Percentiles rank a stretch among this genome's conserved stretches.
phyloP scores from a whole-genome alignment of 2,888 invertebrate species.

The Atethmia centrago region DNA sequence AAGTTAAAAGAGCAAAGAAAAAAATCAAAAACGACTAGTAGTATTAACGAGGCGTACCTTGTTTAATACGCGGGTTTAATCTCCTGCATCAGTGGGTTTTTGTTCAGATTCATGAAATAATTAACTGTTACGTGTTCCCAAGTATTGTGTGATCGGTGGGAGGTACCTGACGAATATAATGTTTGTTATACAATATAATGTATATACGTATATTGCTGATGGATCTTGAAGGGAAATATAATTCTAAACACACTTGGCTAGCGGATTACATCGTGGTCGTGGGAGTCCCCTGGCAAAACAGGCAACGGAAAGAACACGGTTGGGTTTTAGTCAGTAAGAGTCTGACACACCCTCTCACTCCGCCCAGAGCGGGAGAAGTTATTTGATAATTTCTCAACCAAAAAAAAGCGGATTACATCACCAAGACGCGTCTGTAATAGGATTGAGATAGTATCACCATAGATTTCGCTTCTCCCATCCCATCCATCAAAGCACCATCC shows the following conservation, averaged over 20 bases:
- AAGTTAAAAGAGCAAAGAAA: conserved; percentile 54
- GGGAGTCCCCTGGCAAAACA: too few species aligned
- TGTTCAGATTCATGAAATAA: conserved; percentile 50
- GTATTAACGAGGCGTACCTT: conserved; percentile 63
- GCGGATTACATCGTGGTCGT: conserved; percentile 33
- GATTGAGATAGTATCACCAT: conserved; percentile 1
- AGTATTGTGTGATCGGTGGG: conserved; percentile 22
- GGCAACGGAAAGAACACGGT: too few species aligned
- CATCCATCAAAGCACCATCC: background rate
- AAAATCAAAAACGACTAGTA: conserved; percentile 46
- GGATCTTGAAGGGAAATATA: conserved; percentile 24
- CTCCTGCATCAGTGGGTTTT: conserved; percentile 53
- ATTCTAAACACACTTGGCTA: conserved; percentile 16
- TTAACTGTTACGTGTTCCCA: conserved; percentile 54
- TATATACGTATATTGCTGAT: conserved; percentile 6
- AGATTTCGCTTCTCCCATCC: background rate
- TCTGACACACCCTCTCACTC: too few species aligned
- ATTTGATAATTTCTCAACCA: too few species aligned
- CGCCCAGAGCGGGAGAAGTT: too few species aligned
- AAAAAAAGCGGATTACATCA: conserved; percentile 37
- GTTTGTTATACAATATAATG: background rate
- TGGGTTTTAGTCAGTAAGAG: too few species aligned
- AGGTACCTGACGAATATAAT: background rate
- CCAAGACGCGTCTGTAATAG: conserved; percentile 2
- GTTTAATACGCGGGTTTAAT: conserved; percentile 64